Evolutionary conservation across 2,888 invertebrate species (phyloP).

Genomic region (Hirtodrosophila cameraria): DNA sequence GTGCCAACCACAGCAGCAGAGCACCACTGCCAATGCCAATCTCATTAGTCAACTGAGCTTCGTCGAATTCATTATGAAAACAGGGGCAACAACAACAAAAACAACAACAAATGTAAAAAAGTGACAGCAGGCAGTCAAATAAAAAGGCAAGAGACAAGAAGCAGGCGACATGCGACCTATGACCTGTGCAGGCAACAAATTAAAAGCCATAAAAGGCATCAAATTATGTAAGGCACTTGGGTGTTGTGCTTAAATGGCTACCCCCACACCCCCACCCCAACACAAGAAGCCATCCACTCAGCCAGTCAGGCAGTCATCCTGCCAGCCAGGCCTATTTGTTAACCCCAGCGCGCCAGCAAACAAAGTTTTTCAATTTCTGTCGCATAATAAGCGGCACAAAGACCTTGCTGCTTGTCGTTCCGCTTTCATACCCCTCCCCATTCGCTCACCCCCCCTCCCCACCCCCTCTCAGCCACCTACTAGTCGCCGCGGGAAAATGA

Average conservation of each 20-base stretch:
- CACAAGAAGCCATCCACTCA: slow-evolving; percentile 13
- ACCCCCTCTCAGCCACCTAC: background rate
- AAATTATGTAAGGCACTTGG: slow-evolving; percentile 79
- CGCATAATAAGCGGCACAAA: slow-evolving; percentile 77
- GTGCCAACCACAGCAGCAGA: slow-evolving; percentile 16
- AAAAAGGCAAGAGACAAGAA: slow-evolving; percentile 16
- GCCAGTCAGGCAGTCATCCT: slow-evolving; percentile 9
- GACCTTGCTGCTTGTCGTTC: slow-evolving; percentile 27
- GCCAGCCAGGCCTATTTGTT: slow-evolving; percentile 69
- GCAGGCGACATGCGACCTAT: slow-evolving; percentile 44
- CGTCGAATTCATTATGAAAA: slow-evolving; percentile 56
- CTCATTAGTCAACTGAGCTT: slow-evolving; percentile 57
- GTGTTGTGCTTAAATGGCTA: slow-evolving; percentile 61
- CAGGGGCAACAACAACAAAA: slow-evolving; percentile 11
- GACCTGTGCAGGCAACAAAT: slow-evolving; percentile 63
- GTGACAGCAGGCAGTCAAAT: slow-evolving; percentile 40
- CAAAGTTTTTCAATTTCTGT: slow-evolving; percentile 81
- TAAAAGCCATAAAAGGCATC: slow-evolving; percentile 79
- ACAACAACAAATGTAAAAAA: too few relatives aligned
- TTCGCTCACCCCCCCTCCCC: background rate
- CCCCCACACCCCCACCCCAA: slow-evolving; percentile 22
- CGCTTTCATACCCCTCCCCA: background rate
- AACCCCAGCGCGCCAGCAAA: slow-evolving; percentile 78
- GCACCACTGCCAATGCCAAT: slow-evolving; percentile 27
- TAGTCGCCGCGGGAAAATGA: slow-evolving; percentile 70